A percentile compares a stretch with the other conserved stretches of the same genome.
These are phyloP conservation scores for Trichopria drosophilae DNA, from an alignment of 2,888 invertebrate species.

Conservation along the genomic window DNA sequence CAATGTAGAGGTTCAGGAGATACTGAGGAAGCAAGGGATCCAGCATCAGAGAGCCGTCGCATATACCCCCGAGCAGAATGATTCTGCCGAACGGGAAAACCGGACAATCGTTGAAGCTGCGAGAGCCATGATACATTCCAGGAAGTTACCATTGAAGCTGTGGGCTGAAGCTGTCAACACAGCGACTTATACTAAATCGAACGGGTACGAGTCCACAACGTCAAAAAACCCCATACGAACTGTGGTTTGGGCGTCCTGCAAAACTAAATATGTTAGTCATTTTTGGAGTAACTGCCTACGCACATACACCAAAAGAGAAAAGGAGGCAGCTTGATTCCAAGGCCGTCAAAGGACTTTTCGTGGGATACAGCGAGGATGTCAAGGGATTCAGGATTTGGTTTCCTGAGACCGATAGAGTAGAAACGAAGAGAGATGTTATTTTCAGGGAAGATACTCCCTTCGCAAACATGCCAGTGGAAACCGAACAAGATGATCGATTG, in stretches of 20 bases:
- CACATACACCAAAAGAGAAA: constrained; percentile 12
- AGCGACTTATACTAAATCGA: constrained; percentile 12
- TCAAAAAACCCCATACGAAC: constrained; percentile 23
- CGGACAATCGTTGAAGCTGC: constrained; percentile 29
- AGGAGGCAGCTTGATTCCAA: constrained; percentile 12
- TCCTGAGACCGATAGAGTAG: not conserved
- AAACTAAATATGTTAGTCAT: not conserved
- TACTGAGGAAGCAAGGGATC: constrained; percentile 2
- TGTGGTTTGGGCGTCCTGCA: constrained; percentile 3
- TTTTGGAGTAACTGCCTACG: constrained; percentile 8
- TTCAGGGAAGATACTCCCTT: constrained; percentile 18
- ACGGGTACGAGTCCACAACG: constrained; percentile 8
- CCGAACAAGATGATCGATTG: constrained; percentile 5
- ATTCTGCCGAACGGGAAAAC: no score
- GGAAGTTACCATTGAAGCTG: constrained; percentile 16
- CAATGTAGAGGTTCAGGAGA: constrained; percentile 3
- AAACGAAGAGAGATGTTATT: constrained; percentile 22
- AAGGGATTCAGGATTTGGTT: no score
- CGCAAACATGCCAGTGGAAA: no score
- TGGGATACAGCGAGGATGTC: constrained; percentile 9
- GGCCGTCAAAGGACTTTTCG: not conserved
- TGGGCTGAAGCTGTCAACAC: constrained; percentile 32
- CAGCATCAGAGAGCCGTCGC: no score
- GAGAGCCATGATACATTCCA: constrained; percentile 20
- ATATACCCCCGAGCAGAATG: no score